Evolutionary conservation across 2,113 vertebrate genomes (phyloP).

Genomic region (Lophotis ruficrista): DNA sequence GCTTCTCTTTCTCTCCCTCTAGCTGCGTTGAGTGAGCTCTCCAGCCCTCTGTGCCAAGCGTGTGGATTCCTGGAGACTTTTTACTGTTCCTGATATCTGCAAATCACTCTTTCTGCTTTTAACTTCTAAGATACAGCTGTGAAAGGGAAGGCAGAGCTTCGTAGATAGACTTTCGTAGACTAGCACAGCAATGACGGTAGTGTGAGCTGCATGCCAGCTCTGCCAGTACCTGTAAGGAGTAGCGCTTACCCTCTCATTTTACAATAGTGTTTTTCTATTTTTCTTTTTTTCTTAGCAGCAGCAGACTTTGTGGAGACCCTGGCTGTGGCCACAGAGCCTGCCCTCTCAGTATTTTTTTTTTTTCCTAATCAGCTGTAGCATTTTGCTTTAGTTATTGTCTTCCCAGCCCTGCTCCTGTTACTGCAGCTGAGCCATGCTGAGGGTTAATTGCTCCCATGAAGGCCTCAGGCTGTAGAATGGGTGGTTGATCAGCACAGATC

Average conservation of each 20-base stretch:
- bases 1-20: neutral
- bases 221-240: neutral
- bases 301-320: neutral
- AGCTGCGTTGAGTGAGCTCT: neutral
- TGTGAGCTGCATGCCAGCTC: neutral
- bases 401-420: neutral
- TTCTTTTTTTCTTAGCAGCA: neutral
- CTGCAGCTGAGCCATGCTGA: neutral
- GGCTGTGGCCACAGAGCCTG: neutral
- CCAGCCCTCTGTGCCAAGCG: neutral
- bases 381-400: neutral
- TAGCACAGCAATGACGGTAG: neutral
- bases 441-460: neutral
- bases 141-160: neutral
- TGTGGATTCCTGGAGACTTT: neutral
- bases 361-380: neutral
- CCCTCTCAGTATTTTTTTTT: neutral
- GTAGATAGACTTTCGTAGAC: slow-evolving; percentile 26
- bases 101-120: neutral
- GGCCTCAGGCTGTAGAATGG: neutral
- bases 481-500: neutral
- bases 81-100: neutral
- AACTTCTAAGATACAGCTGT: neutral
- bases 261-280: neutral
- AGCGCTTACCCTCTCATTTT: neutral